Evolutionary conservation across 2,113 vertebrate species (phyloP).

Genomic region (Scomber colias): DNA sequence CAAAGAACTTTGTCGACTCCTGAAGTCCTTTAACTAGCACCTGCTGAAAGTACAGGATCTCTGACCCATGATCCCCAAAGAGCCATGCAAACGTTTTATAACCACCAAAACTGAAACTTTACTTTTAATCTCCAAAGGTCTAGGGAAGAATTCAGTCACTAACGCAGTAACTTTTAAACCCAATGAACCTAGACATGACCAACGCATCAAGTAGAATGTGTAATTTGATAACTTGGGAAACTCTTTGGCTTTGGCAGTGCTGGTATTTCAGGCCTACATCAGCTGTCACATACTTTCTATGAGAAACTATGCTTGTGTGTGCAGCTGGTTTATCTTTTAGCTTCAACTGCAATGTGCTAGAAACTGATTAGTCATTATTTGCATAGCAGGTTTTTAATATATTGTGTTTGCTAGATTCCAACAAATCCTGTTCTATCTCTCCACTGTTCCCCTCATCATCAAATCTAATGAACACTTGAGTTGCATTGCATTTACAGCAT

Average conservation of each 20-base stretch:
- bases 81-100: slow-evolving; percentile 19
- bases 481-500: background rate
- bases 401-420: background rate
- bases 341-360: background rate
- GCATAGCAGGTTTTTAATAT: background rate
- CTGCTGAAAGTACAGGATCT: slow-evolving; percentile 29
- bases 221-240: slow-evolving; percentile 1
- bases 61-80: slow-evolving; percentile 7
- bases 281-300: background rate
- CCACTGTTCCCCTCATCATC: slow-evolving; percentile 10
- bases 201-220: background rate
- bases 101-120: background rate
- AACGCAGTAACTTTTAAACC: background rate
- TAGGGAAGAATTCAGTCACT: background rate
- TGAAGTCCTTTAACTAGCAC: slow-evolving; percentile 25
- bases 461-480: background rate
- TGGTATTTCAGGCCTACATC: background rate
- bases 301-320: background rate
- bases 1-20: slow-evolving; percentile 37
- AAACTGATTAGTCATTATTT: background rate
- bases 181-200: background rate
- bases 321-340: slow-evolving; percentile 11
- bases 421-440: background rate
- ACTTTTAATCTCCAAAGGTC: background rate
- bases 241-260: background rate